These are phyloP conservation scores for Caenorhabditis becei DNA, from an alignment of 2,888 invertebrate genomes.

Conservation along the genomic window DNA sequence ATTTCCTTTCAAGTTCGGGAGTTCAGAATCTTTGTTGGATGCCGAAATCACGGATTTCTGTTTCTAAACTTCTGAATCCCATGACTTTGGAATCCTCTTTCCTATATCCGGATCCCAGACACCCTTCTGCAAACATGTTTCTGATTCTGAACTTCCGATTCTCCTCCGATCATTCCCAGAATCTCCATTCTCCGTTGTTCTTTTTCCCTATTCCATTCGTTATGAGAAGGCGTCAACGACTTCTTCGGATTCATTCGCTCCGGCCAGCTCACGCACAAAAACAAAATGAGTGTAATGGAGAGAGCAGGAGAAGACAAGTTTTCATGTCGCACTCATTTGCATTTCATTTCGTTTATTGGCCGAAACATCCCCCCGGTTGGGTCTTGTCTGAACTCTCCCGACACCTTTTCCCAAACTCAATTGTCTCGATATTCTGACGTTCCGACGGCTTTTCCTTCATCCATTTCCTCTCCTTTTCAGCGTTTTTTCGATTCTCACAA, in stretches of 20 bases:
- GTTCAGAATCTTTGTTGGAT: too few species aligned
- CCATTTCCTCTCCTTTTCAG: neutral
- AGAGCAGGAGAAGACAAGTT: neutral
- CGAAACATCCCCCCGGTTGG: neutral
- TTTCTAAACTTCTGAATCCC: too few species aligned
- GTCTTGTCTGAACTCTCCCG: neutral
- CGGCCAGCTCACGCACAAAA: conserved; percentile 2
- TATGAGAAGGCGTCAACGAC: conserved; percentile 20
- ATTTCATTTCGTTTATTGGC: neutral
- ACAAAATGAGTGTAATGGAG: conserved; percentile 10
- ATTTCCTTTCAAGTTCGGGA: neutral
- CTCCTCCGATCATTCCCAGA: conserved; percentile 1
- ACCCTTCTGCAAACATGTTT: neutral
- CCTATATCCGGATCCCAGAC: too few species aligned
- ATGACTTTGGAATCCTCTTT: too few species aligned
- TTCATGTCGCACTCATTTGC: neutral
- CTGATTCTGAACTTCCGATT: neutral
- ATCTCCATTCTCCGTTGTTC: conserved; percentile 6
- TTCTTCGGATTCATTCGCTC: conserved; percentile 10
- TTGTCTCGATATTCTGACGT: neutral
- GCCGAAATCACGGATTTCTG: too few species aligned
- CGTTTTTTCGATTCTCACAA: conserved; percentile 5
- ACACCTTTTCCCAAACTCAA: neutral
- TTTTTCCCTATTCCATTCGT: neutral
- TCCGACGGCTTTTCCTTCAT: neutral